A percentile compares a stretch with the other conserved stretches of the same genome.
phyloP scores from a whole-genome alignment of 2,113 vertebrate genomes.

The Tenrec ecaudatus region DNA sequence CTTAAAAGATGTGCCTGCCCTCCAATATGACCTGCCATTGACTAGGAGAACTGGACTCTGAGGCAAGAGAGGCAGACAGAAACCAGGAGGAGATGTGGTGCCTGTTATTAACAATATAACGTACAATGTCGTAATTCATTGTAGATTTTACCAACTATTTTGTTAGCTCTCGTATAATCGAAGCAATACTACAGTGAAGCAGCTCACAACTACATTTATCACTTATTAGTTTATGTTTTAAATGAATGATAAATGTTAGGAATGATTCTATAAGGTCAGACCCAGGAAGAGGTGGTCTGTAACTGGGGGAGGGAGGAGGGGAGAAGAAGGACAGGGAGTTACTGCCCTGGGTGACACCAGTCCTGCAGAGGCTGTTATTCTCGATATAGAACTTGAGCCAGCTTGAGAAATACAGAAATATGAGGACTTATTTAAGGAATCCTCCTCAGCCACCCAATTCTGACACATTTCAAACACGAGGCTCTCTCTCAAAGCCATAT shows the following conservation, averaged over 20 bases:
- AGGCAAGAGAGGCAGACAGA: background rate
- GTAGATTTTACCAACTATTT: too few relatives aligned
- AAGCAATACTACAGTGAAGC: too few relatives aligned
- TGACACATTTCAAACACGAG: background rate
- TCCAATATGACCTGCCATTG: background rate
- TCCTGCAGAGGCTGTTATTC: background rate
- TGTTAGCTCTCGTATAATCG: too few relatives aligned
- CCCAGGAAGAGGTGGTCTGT: background rate
- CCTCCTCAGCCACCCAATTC: background rate
- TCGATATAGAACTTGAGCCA: constrained; percentile 39
- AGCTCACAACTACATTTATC: too few relatives aligned
- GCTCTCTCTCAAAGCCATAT: background rate
- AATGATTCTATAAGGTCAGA: background rate
- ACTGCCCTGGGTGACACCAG: background rate
- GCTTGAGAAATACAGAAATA: background rate
- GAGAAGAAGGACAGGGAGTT: too few relatives aligned
- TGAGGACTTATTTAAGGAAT: constrained; percentile 10
- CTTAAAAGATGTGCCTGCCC: background rate
- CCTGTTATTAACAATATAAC: too few relatives aligned
- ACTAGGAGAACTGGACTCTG: background rate
- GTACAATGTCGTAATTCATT: too few relatives aligned
- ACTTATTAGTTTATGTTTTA: too few relatives aligned
- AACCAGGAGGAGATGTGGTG: background rate
- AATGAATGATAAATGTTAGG: too few relatives aligned
- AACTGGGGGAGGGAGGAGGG: too few relatives aligned